These are phyloP conservation scores for Nicator chloris DNA, from an alignment of 2,113 vertebrate species.

Conservation along the genomic window DNA sequence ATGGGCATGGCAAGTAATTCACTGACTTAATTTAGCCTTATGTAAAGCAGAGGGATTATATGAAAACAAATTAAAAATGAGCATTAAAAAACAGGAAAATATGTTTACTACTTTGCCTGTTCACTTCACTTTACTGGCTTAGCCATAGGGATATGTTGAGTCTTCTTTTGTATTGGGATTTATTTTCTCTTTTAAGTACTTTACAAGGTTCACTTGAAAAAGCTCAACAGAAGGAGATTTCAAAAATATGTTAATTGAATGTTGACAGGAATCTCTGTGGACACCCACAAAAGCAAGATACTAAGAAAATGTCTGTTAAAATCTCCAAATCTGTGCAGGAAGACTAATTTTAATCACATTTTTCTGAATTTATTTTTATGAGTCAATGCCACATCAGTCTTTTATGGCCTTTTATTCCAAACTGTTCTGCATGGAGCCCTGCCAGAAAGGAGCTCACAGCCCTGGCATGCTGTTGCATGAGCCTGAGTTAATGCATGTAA, in stretches of 20 bases:
- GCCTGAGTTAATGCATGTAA: not conserved
- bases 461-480: not conserved
- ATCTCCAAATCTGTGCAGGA: conserved; percentile 22
- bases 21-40: not conserved
- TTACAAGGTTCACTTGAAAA: conserved; percentile 23
- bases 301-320: conserved; percentile 14
- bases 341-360: conserved; percentile 46
- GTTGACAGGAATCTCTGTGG: conserved; percentile 33
- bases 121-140: conserved; percentile 9
- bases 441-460: not conserved
- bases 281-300: conserved; percentile 41
- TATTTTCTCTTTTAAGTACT: not conserved
- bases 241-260: conserved; percentile 52
- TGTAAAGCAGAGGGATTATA: not conserved
- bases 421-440: not conserved
- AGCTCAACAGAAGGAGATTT: conserved; percentile 35
- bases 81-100: not conserved
- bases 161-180: conserved; percentile 21
- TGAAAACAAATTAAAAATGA: conserved; percentile 36
- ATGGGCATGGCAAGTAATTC: not conserved
- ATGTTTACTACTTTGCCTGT: not conserved
- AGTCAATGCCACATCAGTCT: conserved; percentile 38
- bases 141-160: not conserved
- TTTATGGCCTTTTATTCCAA: conserved; percentile 29
- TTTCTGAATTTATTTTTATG: conserved; percentile 43